phyloP scores from a whole-genome alignment of 2,888 invertebrate species.

The Platerodrilus igneus region DNA sequence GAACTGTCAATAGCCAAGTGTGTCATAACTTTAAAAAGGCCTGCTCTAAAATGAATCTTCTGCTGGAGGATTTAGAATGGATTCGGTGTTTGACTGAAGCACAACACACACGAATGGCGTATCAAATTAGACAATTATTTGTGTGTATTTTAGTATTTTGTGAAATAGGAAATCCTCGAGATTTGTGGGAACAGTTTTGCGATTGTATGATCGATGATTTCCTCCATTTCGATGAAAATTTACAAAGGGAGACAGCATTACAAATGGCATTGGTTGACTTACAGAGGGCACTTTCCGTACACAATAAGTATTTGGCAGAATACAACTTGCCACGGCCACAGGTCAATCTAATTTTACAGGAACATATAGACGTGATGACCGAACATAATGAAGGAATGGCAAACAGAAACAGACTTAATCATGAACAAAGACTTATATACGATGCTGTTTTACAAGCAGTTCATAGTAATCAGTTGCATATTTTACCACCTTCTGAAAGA shows the following conservation, averaged over 20 bases:
- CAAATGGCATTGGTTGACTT: neutral
- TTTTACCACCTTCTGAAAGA: neutral
- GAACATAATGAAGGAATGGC: constrained; percentile 23
- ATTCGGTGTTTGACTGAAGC: constrained; percentile 30
- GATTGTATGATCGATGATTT: neutral
- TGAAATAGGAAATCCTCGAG: neutral
- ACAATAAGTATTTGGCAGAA: neutral
- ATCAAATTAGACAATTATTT: constrained; percentile 35
- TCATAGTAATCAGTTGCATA: neutral
- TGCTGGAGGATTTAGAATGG: constrained; percentile 37
- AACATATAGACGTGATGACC: neutral
- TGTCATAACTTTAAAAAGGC: constrained; percentile 31
- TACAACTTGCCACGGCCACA: neutral
- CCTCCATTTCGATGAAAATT: neutral
- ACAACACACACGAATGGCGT: constrained; percentile 28
- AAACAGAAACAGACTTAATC: neutral
- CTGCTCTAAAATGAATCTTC: constrained; percentile 21
- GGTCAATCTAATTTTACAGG: neutral
- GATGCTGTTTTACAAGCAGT: constrained; percentile 3
- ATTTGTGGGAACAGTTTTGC: neutral
- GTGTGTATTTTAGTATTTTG: constrained; percentile 14
- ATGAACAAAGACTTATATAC: neutral
- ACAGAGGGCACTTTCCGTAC: neutral
- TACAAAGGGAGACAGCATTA: neutral
- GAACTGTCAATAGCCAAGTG: constrained; percentile 31